A percentile compares a stretch with the other conserved stretches of the same genome.
Evolutionary conservation across 2,888 invertebrate genomes (phyloP).

Genomic region (Platynereis dumerilii): DNA sequence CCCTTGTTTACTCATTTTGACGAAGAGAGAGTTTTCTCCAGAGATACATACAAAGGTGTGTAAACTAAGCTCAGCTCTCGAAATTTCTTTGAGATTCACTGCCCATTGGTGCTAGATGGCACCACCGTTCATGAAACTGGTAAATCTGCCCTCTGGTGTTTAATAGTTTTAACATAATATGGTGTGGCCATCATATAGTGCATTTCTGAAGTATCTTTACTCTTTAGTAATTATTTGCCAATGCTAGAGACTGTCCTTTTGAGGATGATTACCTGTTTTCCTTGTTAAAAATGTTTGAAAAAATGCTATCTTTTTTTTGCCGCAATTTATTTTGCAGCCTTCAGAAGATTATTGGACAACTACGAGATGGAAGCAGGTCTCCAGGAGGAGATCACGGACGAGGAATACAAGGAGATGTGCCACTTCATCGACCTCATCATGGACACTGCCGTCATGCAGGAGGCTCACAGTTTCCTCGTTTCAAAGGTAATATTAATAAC

Average conservation of each 20-base stretch:
- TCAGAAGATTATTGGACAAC: constrained; percentile 59
- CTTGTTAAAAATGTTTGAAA: too few relatives aligned
- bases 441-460: constrained; percentile 60
- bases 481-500: constrained; percentile 41
- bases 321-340: too few relatives aligned
- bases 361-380: constrained; percentile 56
- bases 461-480: constrained; percentile 56
- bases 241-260: neutral
- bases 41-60: constrained; percentile 57
- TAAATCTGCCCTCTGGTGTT: too few relatives aligned
- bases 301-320: too few relatives aligned
- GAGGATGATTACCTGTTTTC: too few relatives aligned
- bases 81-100: too few relatives aligned
- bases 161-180: too few relatives aligned
- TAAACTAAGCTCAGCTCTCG: too few relatives aligned
- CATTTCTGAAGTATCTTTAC: neutral
- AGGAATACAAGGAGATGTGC: constrained; percentile 56
- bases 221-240: neutral
- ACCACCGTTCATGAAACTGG: too few relatives aligned
- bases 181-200: too few relatives aligned
- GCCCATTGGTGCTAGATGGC: too few relatives aligned
- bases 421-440: constrained; percentile 56
- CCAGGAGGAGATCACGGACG: constrained; percentile 53
- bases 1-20: constrained; percentile 56
- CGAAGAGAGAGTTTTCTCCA: constrained; percentile 54